Evolutionary conservation across 2,888 invertebrate genomes (phyloP), one percentile per base, ranked within the genome.

Genomic region (Hemicrepidius hirtus): DNA sequence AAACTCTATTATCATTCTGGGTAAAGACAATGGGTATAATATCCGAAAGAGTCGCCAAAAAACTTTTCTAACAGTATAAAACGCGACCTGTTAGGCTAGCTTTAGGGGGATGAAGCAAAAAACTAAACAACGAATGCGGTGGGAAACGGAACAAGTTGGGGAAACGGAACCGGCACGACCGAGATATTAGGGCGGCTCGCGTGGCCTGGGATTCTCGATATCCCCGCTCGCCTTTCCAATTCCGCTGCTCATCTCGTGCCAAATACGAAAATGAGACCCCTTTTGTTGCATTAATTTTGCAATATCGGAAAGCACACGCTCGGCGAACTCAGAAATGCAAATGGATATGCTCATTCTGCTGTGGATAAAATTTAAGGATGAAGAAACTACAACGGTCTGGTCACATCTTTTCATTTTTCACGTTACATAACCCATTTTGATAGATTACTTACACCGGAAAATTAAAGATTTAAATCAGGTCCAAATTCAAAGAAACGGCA

Each of bases 201-300:
- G 44, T 16, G 21, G 49, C 49, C 21, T 49, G 20, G 53, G 53
- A 28, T 53, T 53, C 28, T 32, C 53, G 53, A 53, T 53, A 53
- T 53, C 28, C 49, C 24, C 28, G 53, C 53, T 53, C 53, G 53
- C 28, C 53, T 53, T 53, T 53, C 53, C 53, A 53, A 53, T 53
- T 53, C 32, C 28, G 53, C 1, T 53, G 28, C 53, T 28, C 53
- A 28, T 53, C 53, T 28, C 13, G 53, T 53, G 53, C 28, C 28
- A 24, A 24, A 53, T 28, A 13, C 28, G 28, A 24, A 28, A 53
- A 53, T 13, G 28, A n/a, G 53, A 53, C 21, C 49, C 28, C 28
- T 32, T 53, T 53, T 53, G 53, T 53, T 53, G 53, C 53, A 53
- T 53, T 53, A 53, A 53, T 53, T 53, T 53, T 53, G 53, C 32